Percentiles rank a stretch among this genome's conserved stretches.
These are phyloP conservation scores for Holocentrus rufus DNA, from an alignment of 2,797 vertebrate genomes.

Conservation along the genomic window DNA sequence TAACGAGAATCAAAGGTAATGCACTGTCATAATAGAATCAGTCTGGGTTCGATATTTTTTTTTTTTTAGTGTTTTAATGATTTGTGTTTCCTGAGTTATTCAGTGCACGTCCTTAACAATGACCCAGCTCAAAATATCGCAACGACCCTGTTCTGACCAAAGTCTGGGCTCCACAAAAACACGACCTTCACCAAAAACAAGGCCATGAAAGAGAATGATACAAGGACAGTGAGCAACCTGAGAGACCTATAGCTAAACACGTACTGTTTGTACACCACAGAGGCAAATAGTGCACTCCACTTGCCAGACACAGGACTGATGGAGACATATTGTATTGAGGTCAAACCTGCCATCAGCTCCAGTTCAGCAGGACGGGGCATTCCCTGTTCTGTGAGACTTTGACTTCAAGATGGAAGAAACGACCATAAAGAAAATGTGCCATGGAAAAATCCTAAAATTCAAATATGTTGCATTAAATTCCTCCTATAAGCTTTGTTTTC, in stretches of 20 bases:
- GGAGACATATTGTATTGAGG: slow-evolving; percentile 17
- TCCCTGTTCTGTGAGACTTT: too few species aligned
- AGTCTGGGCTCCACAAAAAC: neutral
- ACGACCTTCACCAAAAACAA: neutral
- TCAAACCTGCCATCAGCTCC: slow-evolving; percentile 21
- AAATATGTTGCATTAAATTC: neutral
- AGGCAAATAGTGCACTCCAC: slow-evolving; percentile 9
- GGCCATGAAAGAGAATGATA: neutral
- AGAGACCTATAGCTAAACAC: neutral
- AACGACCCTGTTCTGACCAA: neutral
- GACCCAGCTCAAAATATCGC: neutral
- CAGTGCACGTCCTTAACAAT: neutral
- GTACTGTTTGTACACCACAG: neutral
- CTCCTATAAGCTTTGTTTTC: neutral
- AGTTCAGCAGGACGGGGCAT: neutral
- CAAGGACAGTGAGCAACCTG: slow-evolving; percentile 15
- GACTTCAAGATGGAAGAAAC: neutral
- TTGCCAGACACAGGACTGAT: slow-evolving; percentile 28
- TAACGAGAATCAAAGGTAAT: neutral
- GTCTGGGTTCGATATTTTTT: neutral
- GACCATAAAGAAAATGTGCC: neutral
- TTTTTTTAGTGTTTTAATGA: neutral
- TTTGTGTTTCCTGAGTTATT: neutral
- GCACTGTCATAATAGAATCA: neutral
- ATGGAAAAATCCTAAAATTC: neutral